phyloP scores from a whole-genome alignment of 2,888 invertebrate species.

The Pemphredon lugubris region DNA sequence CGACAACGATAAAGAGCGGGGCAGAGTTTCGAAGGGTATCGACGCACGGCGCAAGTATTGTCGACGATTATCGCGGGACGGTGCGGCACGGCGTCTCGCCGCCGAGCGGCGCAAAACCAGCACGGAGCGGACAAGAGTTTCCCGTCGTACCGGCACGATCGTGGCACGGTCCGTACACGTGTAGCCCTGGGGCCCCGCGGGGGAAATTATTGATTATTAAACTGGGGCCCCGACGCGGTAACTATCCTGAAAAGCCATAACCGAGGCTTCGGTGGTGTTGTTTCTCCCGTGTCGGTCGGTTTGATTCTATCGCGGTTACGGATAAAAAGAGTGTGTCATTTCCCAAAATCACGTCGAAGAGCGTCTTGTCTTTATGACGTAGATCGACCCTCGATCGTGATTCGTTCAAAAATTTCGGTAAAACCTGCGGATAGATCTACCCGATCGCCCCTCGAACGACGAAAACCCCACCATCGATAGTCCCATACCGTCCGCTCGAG shows the following conservation, averaged over 20 bases:
- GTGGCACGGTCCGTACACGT: slow-evolving; percentile 74
- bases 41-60: slow-evolving; percentile 29
- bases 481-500: neutral
- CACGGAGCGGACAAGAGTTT: neutral
- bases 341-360: no score
- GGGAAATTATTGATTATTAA: slow-evolving; percentile 78
- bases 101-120: no score
- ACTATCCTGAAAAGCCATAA: slow-evolving; percentile 27
- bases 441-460: neutral
- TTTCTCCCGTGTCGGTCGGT: neutral
- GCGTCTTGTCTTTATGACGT: no score
- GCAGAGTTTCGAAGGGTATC: slow-evolving; percentile 44
- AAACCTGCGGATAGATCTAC: no score
- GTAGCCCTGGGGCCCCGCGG: slow-evolving; percentile 64
- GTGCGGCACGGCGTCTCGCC: neutral
- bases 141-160: slow-evolving; percentile 56
- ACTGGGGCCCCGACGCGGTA: slow-evolving; percentile 59
- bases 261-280: neutral
- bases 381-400: no score
- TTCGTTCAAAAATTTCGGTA: no score
- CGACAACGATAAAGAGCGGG: slow-evolving; percentile 46
- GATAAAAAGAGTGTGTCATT: no score
- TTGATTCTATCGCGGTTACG: slow-evolving; percentile 16
- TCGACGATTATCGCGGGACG: neutral
- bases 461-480: neutral